Conservation (phyloP, 1,140 invertebrate species). For the Coelopa frigida region DNA sequence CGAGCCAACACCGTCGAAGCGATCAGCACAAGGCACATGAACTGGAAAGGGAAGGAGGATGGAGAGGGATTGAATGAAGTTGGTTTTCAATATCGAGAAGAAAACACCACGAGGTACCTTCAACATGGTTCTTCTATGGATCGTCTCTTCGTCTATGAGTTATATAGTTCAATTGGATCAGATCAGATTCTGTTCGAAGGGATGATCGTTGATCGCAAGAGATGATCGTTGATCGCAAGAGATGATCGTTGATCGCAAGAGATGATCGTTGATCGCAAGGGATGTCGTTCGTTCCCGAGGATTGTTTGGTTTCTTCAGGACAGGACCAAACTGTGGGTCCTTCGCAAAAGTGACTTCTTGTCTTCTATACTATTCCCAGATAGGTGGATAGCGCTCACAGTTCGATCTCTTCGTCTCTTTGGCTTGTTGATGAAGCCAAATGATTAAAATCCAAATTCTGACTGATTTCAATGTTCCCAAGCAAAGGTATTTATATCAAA, state of each 20-base stretch:
- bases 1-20: constrained; percentile 41
- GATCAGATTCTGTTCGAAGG: neutral
- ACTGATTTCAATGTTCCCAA: too few species aligned
- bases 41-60: constrained; percentile 2
- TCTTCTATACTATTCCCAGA: too few species aligned
- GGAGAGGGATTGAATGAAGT: neutral
- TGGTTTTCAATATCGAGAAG: neutral
- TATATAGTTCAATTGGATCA: neutral
- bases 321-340: too few species aligned
- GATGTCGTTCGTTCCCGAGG: constrained; percentile 4
- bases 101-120: neutral
- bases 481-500: constrained; percentile 5
- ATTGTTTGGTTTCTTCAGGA: neutral
- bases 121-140: neutral
- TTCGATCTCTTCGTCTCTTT: too few species aligned
- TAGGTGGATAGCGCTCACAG: too few species aligned
- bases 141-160: neutral
- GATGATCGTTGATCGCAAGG: too few species aligned
- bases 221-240: too few species aligned
- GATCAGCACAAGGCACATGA: constrained; percentile 40
- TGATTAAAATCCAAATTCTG: too few species aligned
- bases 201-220: too few species aligned
- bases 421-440: too few species aligned
- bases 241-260: too few species aligned
- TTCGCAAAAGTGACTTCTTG: too few species aligned